These are phyloP conservation scores for Parasteatoda lunata DNA, from an alignment of 2,888 invertebrate species.

Conservation along the genomic window DNA sequence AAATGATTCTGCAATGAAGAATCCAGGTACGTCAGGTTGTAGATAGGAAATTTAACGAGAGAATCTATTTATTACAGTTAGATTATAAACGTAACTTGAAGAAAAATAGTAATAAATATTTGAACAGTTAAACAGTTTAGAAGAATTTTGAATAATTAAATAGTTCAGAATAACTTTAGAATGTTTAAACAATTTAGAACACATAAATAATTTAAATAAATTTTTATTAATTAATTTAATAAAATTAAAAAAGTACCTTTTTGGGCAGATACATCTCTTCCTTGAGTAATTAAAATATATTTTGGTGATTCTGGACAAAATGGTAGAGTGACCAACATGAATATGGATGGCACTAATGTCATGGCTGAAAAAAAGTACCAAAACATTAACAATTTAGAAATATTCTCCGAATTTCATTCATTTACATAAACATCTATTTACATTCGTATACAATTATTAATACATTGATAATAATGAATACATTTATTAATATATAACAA, in stretches of 20 bases:
- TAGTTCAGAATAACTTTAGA: too few relatives aligned
- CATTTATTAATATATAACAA: too few relatives aligned
- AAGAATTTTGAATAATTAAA: too few relatives aligned
- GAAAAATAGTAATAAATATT: too few relatives aligned
- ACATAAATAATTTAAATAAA: neutral
- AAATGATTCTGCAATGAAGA: too few relatives aligned
- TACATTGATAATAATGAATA: too few relatives aligned
- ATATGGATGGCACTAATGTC: constrained; percentile 83
- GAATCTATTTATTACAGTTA: too few relatives aligned
- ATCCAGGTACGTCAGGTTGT: too few relatives aligned
- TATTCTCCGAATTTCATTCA: neutral
- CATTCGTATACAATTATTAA: neutral
- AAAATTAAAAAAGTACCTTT: constrained; percentile 76
- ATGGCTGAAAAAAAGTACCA: constrained; percentile 74
- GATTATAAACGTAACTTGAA: too few relatives aligned
- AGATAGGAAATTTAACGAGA: too few relatives aligned
- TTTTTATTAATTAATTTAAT: neutral
- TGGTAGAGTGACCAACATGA: constrained; percentile 82
- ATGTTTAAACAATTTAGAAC: too few relatives aligned
- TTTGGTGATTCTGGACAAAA: constrained; percentile 91
- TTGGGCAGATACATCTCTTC: constrained; percentile 83
- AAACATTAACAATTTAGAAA: neutral
- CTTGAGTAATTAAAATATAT: constrained; percentile 81
- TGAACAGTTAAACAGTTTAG: too few relatives aligned
- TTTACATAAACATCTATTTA: neutral